Conservation (phyloP, 1,140 invertebrate species). For the Bombus balteatus region DNA sequence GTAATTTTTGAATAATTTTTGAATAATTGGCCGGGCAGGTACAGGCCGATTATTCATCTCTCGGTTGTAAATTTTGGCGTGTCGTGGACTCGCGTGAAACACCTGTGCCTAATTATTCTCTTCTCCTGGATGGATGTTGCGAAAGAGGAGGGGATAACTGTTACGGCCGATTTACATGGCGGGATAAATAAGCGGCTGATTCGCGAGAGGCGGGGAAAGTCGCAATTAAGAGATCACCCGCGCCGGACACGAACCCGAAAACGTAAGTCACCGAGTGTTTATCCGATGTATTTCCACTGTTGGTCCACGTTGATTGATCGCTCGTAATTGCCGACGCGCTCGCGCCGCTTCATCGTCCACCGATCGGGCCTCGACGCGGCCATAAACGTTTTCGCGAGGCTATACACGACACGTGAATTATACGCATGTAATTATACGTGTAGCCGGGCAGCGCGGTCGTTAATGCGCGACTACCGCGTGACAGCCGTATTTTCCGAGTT, state of each 20-base stretch:
- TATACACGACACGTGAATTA: slow-evolving; percentile 53
- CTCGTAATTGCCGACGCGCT: slow-evolving; percentile 38
- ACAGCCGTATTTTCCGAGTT: slow-evolving; percentile 34
- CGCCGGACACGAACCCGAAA: slow-evolving; percentile 16
- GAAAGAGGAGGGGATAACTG: not conserved
- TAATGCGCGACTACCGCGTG: slow-evolving; percentile 43
- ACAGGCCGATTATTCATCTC: not conserved
- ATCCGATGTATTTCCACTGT: slow-evolving; percentile 25
- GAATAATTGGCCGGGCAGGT: not conserved
- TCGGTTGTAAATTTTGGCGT: slow-evolving; percentile 10
- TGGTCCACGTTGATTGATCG: slow-evolving; percentile 36
- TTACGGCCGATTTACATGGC: slow-evolving; percentile 28
- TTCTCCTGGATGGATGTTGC: not conserved
- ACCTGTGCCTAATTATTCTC: slow-evolving; percentile 28
- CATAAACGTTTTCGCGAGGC: slow-evolving; percentile 30
- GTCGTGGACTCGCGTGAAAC: slow-evolving; percentile 8
- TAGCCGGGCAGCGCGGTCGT: slow-evolving; percentile 10
- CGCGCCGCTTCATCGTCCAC: not conserved
- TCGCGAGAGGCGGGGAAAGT: not conserved
- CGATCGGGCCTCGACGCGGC: slow-evolving; percentile 13
- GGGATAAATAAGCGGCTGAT: slow-evolving; percentile 31
- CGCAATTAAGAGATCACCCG: slow-evolving; percentile 51
- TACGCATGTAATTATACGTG: slow-evolving; percentile 50
- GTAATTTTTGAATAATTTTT: slow-evolving; percentile 30
- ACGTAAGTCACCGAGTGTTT: slow-evolving; percentile 46